A percentile compares a stretch with the other conserved stretches of the same genome.
These are phyloP conservation scores for Nemoura dubitans DNA, from an alignment of 2,888 invertebrate genomes.

Conservation along the genomic window DNA sequence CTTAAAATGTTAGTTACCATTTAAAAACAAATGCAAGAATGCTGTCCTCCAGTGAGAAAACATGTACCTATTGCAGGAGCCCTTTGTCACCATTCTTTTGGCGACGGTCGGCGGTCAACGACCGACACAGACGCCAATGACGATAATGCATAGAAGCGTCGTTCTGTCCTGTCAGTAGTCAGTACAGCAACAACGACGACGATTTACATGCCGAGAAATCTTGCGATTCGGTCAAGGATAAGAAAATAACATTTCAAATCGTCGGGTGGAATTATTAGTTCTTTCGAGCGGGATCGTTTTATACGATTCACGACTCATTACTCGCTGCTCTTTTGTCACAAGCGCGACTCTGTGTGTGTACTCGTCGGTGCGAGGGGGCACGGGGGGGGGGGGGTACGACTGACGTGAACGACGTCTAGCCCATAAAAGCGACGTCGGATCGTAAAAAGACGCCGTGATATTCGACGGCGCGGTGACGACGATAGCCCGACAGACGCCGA, in stretches of 20 bases:
- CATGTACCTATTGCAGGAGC: no score
- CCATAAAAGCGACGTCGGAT: neutral
- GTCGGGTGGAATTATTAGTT: neutral
- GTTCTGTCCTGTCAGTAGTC: no score
- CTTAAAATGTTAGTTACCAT: no score
- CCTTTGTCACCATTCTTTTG: no score
- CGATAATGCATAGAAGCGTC: no score
- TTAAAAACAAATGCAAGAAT: no score
- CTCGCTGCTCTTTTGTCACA: neutral
- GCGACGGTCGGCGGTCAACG: no score
- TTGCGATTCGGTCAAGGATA: neutral
- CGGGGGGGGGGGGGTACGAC: neutral
- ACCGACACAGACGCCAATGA: no score
- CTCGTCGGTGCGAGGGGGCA: neutral
- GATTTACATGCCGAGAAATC: neutral
- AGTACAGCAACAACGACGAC: neutral
- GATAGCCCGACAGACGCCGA: neutral
- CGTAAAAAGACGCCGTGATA: neutral
- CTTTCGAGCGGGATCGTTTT: neutral
- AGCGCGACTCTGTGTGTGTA: neutral
- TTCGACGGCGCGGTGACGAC: neutral
- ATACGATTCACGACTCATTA: neutral
- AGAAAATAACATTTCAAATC: conserved; percentile 1
- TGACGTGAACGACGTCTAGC: neutral
- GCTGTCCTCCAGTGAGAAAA: no score